phyloP scores from a whole-genome alignment of 2,797 vertebrate genomes.

The Argyrosomus regius region DNA sequence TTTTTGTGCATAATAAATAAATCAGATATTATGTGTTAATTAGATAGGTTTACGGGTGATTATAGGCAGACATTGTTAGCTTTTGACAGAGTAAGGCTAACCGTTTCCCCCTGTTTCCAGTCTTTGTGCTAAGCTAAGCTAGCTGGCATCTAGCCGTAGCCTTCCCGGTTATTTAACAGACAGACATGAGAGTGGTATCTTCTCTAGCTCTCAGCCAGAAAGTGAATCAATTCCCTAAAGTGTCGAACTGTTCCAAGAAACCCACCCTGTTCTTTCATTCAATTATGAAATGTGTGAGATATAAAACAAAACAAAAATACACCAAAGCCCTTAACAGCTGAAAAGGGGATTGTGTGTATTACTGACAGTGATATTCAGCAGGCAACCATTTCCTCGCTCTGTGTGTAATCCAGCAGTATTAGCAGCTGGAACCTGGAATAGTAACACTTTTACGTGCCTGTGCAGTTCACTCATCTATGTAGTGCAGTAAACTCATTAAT shows the following conservation, averaged over 20 bases:
- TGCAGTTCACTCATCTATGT: conserved; percentile 60
- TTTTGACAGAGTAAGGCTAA: neutral
- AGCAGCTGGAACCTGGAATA: conserved; percentile 84
- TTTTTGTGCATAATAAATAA: neutral
- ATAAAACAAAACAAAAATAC: conserved; percentile 2
- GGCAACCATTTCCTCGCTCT: conserved; percentile 78
- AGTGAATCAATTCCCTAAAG: neutral
- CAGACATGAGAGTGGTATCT: neutral
- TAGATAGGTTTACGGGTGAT: neutral
- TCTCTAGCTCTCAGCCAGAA: neutral
- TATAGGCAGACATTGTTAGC: too few relatives aligned
- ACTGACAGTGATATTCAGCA: conserved; percentile 76
- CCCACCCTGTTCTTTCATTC: conserved; percentile 1
- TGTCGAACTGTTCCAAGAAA: conserved; percentile 24
- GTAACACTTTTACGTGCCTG: conserved; percentile 74
- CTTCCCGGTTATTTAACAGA: neutral
- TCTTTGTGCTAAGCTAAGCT: conserved; percentile 32
- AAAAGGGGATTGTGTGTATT: conserved; percentile 43
- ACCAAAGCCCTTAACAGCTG: conserved; percentile 64
- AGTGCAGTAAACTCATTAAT: conserved; percentile 48
- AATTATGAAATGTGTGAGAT: conserved; percentile 58
- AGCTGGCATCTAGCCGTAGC: neutral
- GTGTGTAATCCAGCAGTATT: conserved; percentile 82
- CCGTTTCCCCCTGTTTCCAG: neutral
- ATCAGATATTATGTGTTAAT: neutral